Conservation (phyloP, 2,797 vertebrate genomes). For the Sitta carolinensis region DNA sequence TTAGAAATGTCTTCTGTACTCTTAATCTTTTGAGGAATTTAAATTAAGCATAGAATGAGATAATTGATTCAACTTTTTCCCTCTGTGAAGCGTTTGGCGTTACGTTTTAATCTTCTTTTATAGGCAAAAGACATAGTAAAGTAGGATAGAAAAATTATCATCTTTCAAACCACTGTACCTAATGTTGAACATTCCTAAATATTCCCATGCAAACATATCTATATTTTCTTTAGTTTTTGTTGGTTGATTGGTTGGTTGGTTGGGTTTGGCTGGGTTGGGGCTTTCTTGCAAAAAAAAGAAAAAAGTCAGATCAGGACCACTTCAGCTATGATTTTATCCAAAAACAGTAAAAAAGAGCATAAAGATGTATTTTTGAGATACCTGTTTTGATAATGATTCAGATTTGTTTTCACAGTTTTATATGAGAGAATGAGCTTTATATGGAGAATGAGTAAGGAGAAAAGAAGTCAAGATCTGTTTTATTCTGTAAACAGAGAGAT, state of each 20-base stretch:
- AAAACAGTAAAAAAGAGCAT: background rate
- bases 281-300: background rate
- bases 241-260: background rate
- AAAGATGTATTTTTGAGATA: background rate
- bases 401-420: background rate
- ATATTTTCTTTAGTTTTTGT: background rate
- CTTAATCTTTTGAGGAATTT: background rate
- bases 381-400: background rate
- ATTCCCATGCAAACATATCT: background rate
- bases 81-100: background rate
- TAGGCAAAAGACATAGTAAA: background rate
- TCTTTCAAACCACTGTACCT: background rate
- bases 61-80: background rate
- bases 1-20: background rate
- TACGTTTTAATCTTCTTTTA: background rate
- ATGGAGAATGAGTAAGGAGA: background rate
- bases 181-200: background rate
- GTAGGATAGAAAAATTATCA: background rate
- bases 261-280: background rate
- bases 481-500: background rate
- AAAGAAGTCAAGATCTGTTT: background rate
- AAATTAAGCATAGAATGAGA: conserved; percentile 34
- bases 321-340: background rate
- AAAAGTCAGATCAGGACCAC: background rate
- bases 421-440: background rate